Percentiles rank a stretch among this genome's conserved stretches.
These are phyloP conservation scores for Drosophila setosimentum DNA, from an alignment of 2,888 invertebrate genomes.

Conservation along the genomic window DNA sequence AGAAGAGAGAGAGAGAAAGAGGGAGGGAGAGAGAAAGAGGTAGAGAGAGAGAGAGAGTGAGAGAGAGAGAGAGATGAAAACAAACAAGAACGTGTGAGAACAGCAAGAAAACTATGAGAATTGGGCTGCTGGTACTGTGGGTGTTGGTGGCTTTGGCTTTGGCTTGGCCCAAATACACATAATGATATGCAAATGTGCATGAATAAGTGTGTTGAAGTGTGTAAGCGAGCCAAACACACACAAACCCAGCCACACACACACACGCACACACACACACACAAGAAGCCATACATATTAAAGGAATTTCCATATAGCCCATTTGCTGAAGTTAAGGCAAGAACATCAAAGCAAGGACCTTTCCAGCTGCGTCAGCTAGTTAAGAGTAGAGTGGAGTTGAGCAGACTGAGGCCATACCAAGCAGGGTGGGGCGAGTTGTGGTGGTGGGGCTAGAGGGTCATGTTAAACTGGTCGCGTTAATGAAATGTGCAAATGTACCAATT, in stretches of 20 bases:
- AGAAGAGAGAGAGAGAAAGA: not conserved
- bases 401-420: not conserved
- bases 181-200: constrained; percentile 79
- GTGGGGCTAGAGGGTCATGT: constrained; percentile 38
- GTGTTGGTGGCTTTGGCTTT: constrained; percentile 21
- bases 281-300: constrained; percentile 9
- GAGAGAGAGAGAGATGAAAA: not conserved
- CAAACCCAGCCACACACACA: constrained; percentile 16
- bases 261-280: constrained; percentile 28
- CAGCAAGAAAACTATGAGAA: constrained; percentile 44
- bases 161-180: constrained; percentile 60
- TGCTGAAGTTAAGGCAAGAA: constrained; percentile 44
- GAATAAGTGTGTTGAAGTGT: constrained; percentile 74
- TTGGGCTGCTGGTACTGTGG: constrained; percentile 28
- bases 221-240: constrained; percentile 29
- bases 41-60: not conserved
- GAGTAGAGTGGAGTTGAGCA: constrained; percentile 25
- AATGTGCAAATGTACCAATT: constrained; percentile 80
- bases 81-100: constrained; percentile 1
- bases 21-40: not conserved
- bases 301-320: constrained; percentile 55
- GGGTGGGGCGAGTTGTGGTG: constrained; percentile 2
- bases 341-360: constrained; percentile 70
- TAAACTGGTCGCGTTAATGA: constrained; percentile 68
- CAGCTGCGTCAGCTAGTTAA: constrained; percentile 75